Conservation (phyloP, 2,888 invertebrate genomes). For the Rotaria socialis region DNA sequence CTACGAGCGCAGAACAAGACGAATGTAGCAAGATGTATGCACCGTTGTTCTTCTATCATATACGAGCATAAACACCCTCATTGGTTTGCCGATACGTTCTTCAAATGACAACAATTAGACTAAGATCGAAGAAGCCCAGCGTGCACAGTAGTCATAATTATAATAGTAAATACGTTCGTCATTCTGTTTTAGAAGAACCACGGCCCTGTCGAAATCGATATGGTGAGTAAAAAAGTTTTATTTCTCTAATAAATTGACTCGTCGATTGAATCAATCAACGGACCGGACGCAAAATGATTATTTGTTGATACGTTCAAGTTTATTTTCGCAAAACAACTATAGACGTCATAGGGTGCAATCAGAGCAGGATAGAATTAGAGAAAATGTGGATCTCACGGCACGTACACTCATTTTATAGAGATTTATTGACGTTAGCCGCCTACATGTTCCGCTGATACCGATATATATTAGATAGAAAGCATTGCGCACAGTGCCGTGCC, state of each 20-base stretch:
- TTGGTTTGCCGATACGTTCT: background rate
- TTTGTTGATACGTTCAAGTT: no score
- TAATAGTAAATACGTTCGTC: background rate
- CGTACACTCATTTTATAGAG: background rate
- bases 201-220: conserved; percentile 5
- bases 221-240: background rate
- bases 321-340: background rate
- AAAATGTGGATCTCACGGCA: background rate
- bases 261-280: no score
- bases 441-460: background rate
- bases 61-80: background rate
- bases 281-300: no score
- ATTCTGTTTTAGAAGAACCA: conserved; percentile 35
- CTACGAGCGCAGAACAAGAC: background rate
- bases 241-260: no score
- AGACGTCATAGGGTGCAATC: background rate
- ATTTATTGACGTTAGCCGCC: background rate
- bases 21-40: conserved; percentile 9
- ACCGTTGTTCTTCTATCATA: background rate
- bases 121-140: background rate
- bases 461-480: background rate
- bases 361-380: background rate
- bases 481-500: background rate
- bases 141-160: background rate
- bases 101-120: background rate